These are phyloP conservation scores for Ricordea florida DNA, from an alignment of 92 coral and sea anemone genomes.

Conservation along the genomic window DNA sequence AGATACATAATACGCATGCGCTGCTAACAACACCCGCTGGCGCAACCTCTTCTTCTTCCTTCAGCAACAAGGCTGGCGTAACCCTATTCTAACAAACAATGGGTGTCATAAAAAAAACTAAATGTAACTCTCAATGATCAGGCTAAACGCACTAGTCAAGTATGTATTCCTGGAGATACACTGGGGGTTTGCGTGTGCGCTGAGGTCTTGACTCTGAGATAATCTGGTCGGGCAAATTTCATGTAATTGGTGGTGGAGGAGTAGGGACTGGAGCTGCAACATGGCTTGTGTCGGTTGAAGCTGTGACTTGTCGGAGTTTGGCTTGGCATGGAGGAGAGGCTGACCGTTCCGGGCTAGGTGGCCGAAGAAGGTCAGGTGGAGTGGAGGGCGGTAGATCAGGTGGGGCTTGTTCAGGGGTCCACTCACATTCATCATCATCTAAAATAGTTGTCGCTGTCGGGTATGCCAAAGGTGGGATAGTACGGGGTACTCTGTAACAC, in stretches of 20 bases:
- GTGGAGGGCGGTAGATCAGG: background rate
- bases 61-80: no score
- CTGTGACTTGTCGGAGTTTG: background rate
- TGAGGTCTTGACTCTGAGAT: background rate
- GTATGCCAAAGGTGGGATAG: background rate
- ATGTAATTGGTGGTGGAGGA: background rate
- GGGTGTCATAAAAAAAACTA: no score
- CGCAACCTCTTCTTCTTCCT: constrained; percentile 1
- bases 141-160: background rate
- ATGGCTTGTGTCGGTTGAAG: background rate
- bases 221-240: background rate
- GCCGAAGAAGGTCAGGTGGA: background rate
- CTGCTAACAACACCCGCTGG: background rate
- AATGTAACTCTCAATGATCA: background rate
- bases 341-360: background rate
- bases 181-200: background rate
- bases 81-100: background rate
- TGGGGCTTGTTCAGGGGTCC: background rate
- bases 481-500: constrained; percentile 4
- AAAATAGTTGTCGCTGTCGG: background rate
- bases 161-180: background rate
- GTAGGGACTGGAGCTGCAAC: background rate
- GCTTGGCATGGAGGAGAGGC: background rate
- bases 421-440: background rate
- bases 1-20: background rate